Percentiles rank a stretch among this genome's conserved stretches.
phyloP scores from a whole-genome alignment of 2,888 invertebrate species.

The Eledona agricola region DNA sequence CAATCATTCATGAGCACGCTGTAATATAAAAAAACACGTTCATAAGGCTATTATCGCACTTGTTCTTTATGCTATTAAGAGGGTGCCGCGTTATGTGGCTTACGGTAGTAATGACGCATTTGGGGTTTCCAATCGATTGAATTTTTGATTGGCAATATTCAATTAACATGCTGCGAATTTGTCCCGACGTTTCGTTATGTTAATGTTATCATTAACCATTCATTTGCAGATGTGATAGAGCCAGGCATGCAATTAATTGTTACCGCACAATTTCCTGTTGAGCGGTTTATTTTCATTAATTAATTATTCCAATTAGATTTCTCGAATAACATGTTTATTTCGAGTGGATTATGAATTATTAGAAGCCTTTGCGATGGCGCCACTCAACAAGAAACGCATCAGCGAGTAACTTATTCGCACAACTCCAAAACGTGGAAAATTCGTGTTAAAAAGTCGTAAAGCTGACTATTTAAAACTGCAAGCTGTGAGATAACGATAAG shows the following conservation, averaged over 20 bases:
- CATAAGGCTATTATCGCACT: no score
- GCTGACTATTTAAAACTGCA: slow-evolving; percentile 18
- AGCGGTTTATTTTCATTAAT: slow-evolving; percentile 22
- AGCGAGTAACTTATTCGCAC: slow-evolving; percentile 9
- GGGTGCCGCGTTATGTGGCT: no score
- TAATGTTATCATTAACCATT: slow-evolving; percentile 13
- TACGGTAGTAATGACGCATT: no score
- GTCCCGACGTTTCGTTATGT: slow-evolving; percentile 1
- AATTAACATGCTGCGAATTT: no score
- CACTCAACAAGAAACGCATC: slow-evolving; percentile 5
- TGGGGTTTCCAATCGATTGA: no score
- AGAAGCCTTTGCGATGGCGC: slow-evolving; percentile 10
- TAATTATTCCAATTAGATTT: slow-evolving; percentile 27
- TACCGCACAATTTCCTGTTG: slow-evolving; percentile 26
- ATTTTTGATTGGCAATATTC: no score
- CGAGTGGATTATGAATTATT: slow-evolving; percentile 17
- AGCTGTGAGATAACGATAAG: slow-evolving; percentile 4
- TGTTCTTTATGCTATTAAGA: no score
- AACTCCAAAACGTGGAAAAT: slow-evolving; percentile 5
- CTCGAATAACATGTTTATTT: slow-evolving; percentile 30
- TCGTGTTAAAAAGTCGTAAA: slow-evolving; percentile 13
- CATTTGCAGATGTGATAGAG: slow-evolving; percentile 20
- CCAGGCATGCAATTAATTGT: slow-evolving; percentile 18
- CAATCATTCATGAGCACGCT: no score
- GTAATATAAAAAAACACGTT: no score